phyloP scores from a whole-genome alignment of 2,888 invertebrate species.

The Lasius platythorax region DNA sequence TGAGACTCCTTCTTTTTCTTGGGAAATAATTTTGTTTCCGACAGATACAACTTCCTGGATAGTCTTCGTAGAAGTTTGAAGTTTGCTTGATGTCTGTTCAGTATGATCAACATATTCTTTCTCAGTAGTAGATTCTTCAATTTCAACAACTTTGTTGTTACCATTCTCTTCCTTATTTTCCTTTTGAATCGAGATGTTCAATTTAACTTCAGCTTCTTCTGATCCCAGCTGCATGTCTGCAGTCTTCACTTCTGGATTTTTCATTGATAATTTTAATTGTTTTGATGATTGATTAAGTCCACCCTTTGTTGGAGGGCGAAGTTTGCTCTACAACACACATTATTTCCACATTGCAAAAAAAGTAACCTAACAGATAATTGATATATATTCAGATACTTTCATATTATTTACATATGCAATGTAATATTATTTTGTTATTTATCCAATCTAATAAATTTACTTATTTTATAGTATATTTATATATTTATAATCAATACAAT shows the following conservation, averaged over 20 bases:
- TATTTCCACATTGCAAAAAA: conserved; percentile 41
- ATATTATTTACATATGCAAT: background rate
- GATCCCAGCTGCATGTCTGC: conserved; percentile 71
- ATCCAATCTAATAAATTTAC: background rate
- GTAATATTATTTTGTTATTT: conserved; percentile 10
- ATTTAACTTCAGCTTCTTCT: conserved; percentile 70
- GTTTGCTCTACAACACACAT: conserved; percentile 75
- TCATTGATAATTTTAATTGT: conserved; percentile 49
- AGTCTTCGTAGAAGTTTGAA: conserved; percentile 31
- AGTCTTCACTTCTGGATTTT: conserved; percentile 49
- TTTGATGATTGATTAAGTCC: conserved; percentile 63
- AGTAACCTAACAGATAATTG: conserved; percentile 1
- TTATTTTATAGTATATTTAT: background rate
- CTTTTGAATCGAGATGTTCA: conserved; percentile 63
- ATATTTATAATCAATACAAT: background rate
- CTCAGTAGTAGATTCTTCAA: background rate
- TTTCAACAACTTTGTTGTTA: conserved; percentile 45
- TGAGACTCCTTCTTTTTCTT: conserved; percentile 50
- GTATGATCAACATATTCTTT: conserved; percentile 53
- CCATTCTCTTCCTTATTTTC: conserved; percentile 69
- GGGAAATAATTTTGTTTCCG: conserved; percentile 39
- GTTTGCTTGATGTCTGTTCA: conserved; percentile 39
- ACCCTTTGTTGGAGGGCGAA: conserved; percentile 67
- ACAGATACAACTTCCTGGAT: conserved; percentile 33
- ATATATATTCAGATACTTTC: background rate